Evolutionary conservation across 2,888 invertebrate species (phyloP), one percentile per base, ranked within the genome.

Genomic region (Dilophus febrilis): DNA sequence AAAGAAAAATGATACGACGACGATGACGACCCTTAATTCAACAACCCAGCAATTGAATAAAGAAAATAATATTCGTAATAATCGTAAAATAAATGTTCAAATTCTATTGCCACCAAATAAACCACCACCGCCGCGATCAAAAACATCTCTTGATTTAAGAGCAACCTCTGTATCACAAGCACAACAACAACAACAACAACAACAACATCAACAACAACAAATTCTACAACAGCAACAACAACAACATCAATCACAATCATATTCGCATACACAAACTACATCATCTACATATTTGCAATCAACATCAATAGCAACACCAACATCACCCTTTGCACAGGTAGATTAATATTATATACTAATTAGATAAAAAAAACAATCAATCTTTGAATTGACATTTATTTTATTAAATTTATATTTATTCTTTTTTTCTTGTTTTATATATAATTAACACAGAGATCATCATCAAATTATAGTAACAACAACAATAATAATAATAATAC

Each of bases 101-200:
- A 57, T 62, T 34, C 53, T 59, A 5, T 58, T 59, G 5, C 39
- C 34, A 28, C 39, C 39, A 13, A 18, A 17, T 12, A 62, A 62
- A 7, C 62, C 54, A 45, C 54, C 59, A 45, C 54, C 59, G 13
- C 55, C 56, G 38, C 51, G 63, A 47, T 61, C 63, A 16, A 59
- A 57, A 42, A 63, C 63, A 28, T 55, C 59, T 4, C 43, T 62
- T 37, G 63, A 63, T 44, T 51, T 63, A 45, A 55, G 60, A 44
- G 45, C 56, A 13, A 31, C 34, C 22, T 18, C 42, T 3, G 13
- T 31, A 30, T 27, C 37, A 17, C 37, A 34, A 18, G 12, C 32
- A 22, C 32, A 37, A 28, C 30, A 30, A 26, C 14, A 30, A 14
- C 30, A 14, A 19, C 19, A 32, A 31, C 12, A 27, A 29, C 11